Percentiles rank a stretch among this genome's conserved stretches.
Evolutionary conservation across 92 coral and sea anemone species (phyloP).

Genomic region (Porites lobata): DNA sequence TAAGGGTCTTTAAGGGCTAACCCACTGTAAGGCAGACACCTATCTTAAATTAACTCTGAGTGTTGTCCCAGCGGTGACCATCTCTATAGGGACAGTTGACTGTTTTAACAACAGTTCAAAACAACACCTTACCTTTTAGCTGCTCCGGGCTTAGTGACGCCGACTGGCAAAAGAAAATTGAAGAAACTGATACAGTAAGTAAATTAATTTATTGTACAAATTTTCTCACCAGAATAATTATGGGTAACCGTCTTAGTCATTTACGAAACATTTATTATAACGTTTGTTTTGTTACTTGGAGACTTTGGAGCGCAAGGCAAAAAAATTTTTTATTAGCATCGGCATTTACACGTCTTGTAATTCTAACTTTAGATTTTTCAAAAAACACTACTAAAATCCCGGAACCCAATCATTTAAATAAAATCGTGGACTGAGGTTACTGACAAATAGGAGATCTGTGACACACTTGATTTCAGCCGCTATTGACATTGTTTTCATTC

Average conservation of each 20-base stretch:
- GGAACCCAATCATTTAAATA: background rate
- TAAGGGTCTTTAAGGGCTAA: too few species aligned
- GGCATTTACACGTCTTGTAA: background rate
- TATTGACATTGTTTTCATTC: constrained; percentile 49
- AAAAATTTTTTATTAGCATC: background rate
- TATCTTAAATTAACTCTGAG: too few species aligned
- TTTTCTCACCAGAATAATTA: background rate
- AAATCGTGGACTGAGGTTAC: background rate
- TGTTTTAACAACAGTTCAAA: background rate
- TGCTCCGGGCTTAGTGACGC: constrained; percentile 50
- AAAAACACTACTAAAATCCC: background rate
- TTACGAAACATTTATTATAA: too few species aligned
- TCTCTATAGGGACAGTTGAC: too few species aligned
- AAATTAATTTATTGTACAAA: background rate
- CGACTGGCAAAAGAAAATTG: background rate
- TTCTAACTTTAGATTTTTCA: too few species aligned
- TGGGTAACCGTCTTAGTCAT: background rate
- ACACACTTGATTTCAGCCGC: background rate
- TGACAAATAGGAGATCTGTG: background rate
- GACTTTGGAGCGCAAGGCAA: too few species aligned
- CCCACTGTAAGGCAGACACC: too few species aligned
- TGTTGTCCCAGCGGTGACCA: too few species aligned
- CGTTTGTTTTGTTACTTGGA: too few species aligned
- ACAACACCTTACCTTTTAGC: constrained; percentile 31
- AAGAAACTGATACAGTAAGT: constrained; percentile 4